These are phyloP conservation scores for Atherinomorus stipes DNA, from an alignment of 2,113 vertebrate species.

Conservation along the genomic window DNA sequence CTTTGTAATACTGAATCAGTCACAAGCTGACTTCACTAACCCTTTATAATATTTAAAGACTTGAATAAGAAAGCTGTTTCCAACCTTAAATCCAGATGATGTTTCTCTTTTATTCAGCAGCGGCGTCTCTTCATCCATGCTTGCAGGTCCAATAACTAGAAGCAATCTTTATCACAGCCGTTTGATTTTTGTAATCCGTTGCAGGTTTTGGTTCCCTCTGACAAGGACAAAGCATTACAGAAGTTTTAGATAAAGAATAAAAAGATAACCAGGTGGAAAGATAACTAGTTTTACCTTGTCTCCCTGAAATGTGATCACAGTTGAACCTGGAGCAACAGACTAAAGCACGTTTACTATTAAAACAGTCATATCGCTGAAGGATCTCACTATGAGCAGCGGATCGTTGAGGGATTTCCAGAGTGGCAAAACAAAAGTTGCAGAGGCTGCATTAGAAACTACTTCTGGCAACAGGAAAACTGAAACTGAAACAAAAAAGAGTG, in stretches of 20 bases:
- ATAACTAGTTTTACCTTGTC: not conserved
- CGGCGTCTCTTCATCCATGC: conserved; percentile 54
- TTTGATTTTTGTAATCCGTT: not conserved
- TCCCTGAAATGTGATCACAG: not conserved
- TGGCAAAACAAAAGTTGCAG: not conserved
- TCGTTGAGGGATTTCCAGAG: conserved; percentile 1
- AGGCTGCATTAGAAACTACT: no score
- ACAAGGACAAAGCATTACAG: not conserved
- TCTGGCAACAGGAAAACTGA: conserved; percentile 39
- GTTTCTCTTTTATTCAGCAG: conserved; percentile 37
- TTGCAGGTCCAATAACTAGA: not conserved
- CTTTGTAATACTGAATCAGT: not conserved
- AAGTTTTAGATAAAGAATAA: no score
- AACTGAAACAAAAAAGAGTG: conserved; percentile 12
- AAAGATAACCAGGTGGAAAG: not conserved
- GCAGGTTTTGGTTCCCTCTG: not conserved
- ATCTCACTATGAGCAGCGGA: not conserved
- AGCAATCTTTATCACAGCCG: not conserved
- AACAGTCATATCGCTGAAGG: not conserved
- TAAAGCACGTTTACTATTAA: not conserved
- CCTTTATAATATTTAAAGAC: not conserved
- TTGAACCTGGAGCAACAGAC: not conserved
- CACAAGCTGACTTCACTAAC: not conserved
- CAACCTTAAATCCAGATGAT: conserved; percentile 44
- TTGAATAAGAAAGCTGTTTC: not conserved